These are phyloP conservation scores for Latrodectus hesperus DNA, from an alignment of 2,888 invertebrate species.

Conservation along the genomic window DNA sequence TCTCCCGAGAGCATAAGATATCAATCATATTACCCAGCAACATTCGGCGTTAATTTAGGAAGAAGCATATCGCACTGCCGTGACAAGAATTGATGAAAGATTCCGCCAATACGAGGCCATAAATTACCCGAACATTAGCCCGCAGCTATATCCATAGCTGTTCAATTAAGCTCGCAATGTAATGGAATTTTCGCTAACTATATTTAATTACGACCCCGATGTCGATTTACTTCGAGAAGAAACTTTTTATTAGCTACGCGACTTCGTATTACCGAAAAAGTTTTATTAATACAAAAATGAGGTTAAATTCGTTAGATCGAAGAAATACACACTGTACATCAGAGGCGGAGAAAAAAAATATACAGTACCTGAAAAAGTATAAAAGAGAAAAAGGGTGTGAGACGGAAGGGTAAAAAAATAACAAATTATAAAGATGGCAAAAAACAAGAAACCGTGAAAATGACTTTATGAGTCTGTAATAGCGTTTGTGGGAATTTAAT, in stretches of 20 bases:
- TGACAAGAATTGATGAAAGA: conserved; percentile 16
- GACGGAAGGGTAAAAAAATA: conserved; percentile 9
- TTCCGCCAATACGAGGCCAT: neutral
- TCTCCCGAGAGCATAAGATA: neutral
- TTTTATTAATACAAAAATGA: conserved; percentile 49
- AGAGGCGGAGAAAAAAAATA: neutral
- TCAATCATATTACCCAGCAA: conserved; percentile 25
- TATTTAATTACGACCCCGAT: conserved; percentile 47
- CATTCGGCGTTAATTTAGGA: conserved; percentile 17
- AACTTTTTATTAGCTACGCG: neutral
- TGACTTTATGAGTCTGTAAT: conserved; percentile 49
- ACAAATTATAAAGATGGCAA: neutral
- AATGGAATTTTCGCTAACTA: conserved; percentile 55
- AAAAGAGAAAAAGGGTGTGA: conserved; percentile 1
- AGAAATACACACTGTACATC: conserved; percentile 2
- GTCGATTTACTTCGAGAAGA: conserved; percentile 17
- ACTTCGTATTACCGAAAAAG: neutral
- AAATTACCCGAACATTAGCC: conserved; percentile 34
- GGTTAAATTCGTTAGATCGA: conserved; percentile 39
- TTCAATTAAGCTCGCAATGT: conserved; percentile 55
- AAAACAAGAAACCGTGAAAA: conserved; percentile 16
- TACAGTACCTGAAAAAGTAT: neutral
- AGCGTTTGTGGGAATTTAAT: conserved; percentile 47
- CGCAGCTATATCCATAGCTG: conserved; percentile 11
- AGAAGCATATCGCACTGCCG: conserved; percentile 10